Evolutionary conservation across 2,113 vertebrate species (phyloP).

Genomic region (Nothoprocta pentlandii): DNA sequence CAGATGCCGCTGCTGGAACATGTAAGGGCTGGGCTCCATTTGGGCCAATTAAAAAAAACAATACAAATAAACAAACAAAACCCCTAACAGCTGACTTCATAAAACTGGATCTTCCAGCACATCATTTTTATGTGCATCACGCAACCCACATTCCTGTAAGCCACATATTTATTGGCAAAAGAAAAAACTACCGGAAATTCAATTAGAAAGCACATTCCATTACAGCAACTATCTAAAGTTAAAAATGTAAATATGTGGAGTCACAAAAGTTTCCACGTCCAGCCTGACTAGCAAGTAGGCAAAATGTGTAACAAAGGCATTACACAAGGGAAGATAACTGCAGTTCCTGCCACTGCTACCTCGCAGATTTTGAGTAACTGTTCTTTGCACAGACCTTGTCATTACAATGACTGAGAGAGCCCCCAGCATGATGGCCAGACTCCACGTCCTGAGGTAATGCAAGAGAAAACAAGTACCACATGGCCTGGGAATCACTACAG

Average conservation of each 20-base stretch:
- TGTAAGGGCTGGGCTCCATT: rapidly evolving
- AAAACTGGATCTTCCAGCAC: background rate
- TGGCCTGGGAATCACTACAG: background rate
- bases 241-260: background rate
- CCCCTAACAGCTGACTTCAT: rapidly evolving
- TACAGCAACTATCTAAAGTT: background rate
- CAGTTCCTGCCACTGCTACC: background rate
- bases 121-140: background rate
- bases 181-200: background rate
- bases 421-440: background rate
- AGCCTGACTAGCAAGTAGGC: rapidly evolving
- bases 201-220: background rate
- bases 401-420: background rate
- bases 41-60: background rate
- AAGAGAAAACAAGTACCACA: background rate
- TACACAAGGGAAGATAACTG: background rate
- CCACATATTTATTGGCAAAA: background rate
- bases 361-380: rapidly evolving
- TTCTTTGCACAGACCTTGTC: background rate
- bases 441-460: rapidly evolving
- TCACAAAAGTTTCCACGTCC: background rate
- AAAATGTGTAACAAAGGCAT: background rate
- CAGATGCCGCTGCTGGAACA: conserved; percentile 29
- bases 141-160: background rate
- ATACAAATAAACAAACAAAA: too few relatives aligned